These are phyloP conservation scores for Exocentrus adspersus DNA, from an alignment of 2,888 invertebrate species.

Conservation along the genomic window DNA sequence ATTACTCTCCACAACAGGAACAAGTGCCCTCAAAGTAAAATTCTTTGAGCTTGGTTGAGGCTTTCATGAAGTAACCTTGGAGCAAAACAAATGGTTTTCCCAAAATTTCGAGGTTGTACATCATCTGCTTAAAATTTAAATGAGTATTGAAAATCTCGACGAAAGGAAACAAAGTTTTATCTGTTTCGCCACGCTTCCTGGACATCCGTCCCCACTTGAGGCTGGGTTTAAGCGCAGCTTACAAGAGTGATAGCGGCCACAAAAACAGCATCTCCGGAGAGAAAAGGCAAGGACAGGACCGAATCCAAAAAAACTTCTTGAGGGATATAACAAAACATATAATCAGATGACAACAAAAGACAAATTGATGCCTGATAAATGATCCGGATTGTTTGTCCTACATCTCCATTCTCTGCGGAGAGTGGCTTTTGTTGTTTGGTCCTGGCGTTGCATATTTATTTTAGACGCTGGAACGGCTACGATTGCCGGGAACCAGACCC, in stretches of 20 bases:
- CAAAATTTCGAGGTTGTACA: too few species aligned
- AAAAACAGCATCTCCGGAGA: background rate
- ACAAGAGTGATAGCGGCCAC: background rate
- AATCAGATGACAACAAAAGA: background rate
- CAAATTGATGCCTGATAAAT: conserved; percentile 3
- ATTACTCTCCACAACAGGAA: background rate
- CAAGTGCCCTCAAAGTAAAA: too few species aligned
- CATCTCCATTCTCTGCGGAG: background rate
- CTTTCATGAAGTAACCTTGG: too few species aligned
- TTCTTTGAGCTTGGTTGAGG: too few species aligned
- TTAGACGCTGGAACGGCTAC: background rate
- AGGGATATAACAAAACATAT: conserved; percentile 1
- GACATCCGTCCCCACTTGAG: background rate
- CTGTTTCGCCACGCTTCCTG: background rate
- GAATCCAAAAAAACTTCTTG: background rate
- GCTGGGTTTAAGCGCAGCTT: background rate
- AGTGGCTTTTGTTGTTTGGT: background rate
- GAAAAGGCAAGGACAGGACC: background rate
- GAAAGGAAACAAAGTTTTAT: background rate
- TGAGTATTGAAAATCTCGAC: too few species aligned
- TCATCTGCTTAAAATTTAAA: too few species aligned
- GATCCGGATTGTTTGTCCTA: background rate
- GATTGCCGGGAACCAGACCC: too few species aligned
- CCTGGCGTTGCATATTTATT: background rate
- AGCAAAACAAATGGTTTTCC: too few species aligned